Conservation (phyloP, 2,888 invertebrate genomes). For the Papilio protenor region DNA sequence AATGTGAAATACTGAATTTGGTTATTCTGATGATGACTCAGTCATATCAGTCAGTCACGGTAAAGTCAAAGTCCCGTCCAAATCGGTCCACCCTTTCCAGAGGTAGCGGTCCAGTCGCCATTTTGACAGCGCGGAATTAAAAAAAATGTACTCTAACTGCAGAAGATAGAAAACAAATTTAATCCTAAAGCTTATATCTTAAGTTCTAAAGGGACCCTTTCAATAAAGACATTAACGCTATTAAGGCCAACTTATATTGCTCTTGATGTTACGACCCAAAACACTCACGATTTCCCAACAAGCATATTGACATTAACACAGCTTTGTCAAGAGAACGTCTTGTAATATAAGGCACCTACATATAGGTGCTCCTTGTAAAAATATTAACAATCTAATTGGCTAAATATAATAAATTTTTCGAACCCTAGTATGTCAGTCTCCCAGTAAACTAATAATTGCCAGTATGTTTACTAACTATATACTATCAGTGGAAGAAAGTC, state of each 20-base stretch:
- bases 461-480: background rate
- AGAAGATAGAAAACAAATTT: background rate
- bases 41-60: background rate
- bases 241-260: slow-evolving; percentile 49
- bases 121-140: no score
- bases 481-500: background rate
- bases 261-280: slow-evolving; percentile 52
- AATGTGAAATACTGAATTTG: slow-evolving; percentile 11
- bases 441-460: background rate
- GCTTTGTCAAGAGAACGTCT: background rate
- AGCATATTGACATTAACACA: background rate
- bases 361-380: background rate
- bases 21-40: slow-evolving; percentile 13
- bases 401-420: no score
- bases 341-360: background rate
- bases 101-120: no score
- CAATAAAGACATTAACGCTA: slow-evolving; percentile 21
- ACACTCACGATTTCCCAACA: slow-evolving; percentile 52
- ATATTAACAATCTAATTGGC: background rate
- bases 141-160: background rate
- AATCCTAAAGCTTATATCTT: background rate
- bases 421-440: no score
- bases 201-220: slow-evolving; percentile 1
- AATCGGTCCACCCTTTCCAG: no score
- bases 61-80: background rate